Evolutionary conservation across 1,140 invertebrate species (phyloP).

Genomic region (Gonioctena quinquepunctata): DNA sequence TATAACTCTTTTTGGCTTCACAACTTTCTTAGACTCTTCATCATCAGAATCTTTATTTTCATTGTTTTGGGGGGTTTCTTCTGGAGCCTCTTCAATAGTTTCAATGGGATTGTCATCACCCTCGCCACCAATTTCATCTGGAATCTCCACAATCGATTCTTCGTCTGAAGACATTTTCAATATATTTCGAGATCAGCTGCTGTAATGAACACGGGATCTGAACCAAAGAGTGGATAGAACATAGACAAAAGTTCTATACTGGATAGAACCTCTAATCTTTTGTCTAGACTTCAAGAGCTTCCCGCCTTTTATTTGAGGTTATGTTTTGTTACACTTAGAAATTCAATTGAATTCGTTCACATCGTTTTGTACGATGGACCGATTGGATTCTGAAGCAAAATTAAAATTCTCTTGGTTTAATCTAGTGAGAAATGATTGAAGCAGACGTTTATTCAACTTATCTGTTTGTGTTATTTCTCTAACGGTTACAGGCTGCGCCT

Average conservation of each 20-base stretch:
- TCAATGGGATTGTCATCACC: conserved; percentile 26
- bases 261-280: too few relatives aligned
- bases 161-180: conserved; percentile 31
- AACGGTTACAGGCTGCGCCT: conserved; percentile 16
- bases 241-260: too few relatives aligned
- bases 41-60: conserved; percentile 34
- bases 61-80: conserved; percentile 38
- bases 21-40: conserved; percentile 33
- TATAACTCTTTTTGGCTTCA: conserved; percentile 61
- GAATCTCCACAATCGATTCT: conserved; percentile 9
- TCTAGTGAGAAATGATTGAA: conserved; percentile 63
- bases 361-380: neutral
- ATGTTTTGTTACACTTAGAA: conserved; percentile 14
- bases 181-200: neutral
- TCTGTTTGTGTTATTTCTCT: conserved; percentile 66
- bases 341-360: conserved; percentile 20
- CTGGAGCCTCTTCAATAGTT: conserved; percentile 32
- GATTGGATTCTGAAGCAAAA: conserved; percentile 8
- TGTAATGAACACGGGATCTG: too few relatives aligned
- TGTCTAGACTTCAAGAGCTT: too few relatives aligned
- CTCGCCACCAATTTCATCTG: conserved; percentile 17
- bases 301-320: conserved; percentile 30
- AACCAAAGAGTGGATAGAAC: too few relatives aligned
- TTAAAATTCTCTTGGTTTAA: conserved; percentile 57
- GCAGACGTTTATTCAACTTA: conserved; percentile 65